Percentiles rank a stretch among this genome's conserved stretches.
These are phyloP conservation scores for Tenthredo scrophulariae DNA, from an alignment of 2,888 invertebrate genomes.

Conservation along the genomic window DNA sequence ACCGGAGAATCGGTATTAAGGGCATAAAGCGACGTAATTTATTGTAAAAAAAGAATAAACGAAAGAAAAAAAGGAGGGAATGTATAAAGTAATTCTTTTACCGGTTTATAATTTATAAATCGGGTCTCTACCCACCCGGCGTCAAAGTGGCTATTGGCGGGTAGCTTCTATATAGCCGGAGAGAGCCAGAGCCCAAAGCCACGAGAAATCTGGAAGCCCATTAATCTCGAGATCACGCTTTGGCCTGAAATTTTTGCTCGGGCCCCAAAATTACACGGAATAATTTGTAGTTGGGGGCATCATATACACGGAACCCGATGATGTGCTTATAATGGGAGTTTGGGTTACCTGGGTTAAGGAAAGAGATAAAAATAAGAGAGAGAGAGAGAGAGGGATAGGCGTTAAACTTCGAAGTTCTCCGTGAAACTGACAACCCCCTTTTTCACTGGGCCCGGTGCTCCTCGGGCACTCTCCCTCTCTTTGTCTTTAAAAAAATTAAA, in stretches of 20 bases:
- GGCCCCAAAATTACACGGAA: constrained; percentile 70
- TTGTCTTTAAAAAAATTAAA: background rate
- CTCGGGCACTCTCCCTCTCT: background rate
- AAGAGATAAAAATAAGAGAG: background rate
- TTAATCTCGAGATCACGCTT: constrained; percentile 49
- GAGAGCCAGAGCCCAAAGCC: background rate
- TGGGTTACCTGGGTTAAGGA: constrained; percentile 66
- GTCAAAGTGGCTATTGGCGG: background rate
- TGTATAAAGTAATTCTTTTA: background rate
- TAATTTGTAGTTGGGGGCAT: constrained; percentile 69
- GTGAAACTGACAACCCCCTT: constrained; percentile 34
- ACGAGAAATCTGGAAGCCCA: constrained; percentile 49
- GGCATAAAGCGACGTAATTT: background rate
- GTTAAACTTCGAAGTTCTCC: constrained; percentile 9
- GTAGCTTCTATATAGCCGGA: background rate
- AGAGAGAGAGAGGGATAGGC: background rate
- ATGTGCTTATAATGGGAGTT: constrained; percentile 77
- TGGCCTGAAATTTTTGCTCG: constrained; percentile 25
- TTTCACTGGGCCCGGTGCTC: background rate
- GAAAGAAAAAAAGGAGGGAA: background rate
- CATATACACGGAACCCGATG: constrained; percentile 59
- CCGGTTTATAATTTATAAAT: constrained; percentile 24
- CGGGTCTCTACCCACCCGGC: background rate
- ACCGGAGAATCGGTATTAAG: background rate
- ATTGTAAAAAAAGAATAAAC: background rate